phyloP scores from a whole-genome alignment of 1,140 invertebrate species.

The Bombus difficillimus region DNA sequence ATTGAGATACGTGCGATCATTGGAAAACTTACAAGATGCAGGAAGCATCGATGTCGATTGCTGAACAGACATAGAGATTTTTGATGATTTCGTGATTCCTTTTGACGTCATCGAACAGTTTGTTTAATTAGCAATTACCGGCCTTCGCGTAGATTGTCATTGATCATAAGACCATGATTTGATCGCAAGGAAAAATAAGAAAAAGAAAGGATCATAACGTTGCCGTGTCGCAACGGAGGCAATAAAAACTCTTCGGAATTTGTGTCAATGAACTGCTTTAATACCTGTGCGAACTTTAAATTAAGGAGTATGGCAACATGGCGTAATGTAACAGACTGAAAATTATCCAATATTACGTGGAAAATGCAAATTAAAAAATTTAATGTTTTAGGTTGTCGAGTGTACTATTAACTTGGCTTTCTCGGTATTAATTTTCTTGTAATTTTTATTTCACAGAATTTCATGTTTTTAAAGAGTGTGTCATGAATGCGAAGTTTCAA shows the following conservation, averaged over 20 bases:
- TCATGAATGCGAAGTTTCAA: neutral
- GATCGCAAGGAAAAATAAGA: neutral
- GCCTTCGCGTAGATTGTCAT: neutral
- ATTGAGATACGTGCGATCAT: too few species aligned
- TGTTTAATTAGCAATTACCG: conserved; percentile 22
- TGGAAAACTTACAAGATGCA: too few species aligned
- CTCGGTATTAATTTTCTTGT: neutral
- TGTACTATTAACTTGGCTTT: neutral
- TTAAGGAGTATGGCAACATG: neutral
- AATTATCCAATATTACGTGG: too few species aligned
- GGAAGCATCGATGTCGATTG: too few species aligned
- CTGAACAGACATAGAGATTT: neutral
- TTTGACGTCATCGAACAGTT: neutral
- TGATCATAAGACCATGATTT: neutral
- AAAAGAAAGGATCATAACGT: conserved; percentile 13
- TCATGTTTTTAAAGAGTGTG: neutral
- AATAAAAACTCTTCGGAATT: conserved; percentile 14
- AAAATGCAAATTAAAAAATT: neutral
- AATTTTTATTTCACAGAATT: neutral
- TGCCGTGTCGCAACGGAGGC: conserved; percentile 6
- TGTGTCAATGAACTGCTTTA: conserved; percentile 26
- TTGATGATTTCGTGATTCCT: neutral
- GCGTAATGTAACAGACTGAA: too few species aligned
- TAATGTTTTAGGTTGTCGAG: neutral
- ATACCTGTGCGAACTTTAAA: conserved; percentile 12